These are phyloP conservation scores for Macrotrachela quadricornifera DNA, from an alignment of 1,140 invertebrate species.

Conservation along the genomic window DNA sequence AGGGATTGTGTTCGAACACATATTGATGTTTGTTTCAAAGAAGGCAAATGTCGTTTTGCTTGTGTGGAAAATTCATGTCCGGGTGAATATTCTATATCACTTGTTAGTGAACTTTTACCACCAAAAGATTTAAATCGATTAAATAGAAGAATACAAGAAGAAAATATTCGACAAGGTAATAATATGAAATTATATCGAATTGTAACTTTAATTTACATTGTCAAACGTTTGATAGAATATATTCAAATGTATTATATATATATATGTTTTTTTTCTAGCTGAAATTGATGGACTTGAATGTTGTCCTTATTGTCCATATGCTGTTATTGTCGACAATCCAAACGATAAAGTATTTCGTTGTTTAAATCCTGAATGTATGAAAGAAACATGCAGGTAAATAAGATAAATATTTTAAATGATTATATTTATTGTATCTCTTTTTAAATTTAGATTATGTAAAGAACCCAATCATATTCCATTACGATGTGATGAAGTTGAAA, in stretches of 20 bases:
- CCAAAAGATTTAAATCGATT: slow-evolving; percentile 36
- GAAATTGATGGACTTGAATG: slow-evolving; percentile 34
- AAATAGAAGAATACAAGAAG: slow-evolving; percentile 34
- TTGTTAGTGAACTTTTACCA: slow-evolving; percentile 27
- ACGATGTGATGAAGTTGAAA: slow-evolving; percentile 40
- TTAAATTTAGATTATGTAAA: slow-evolving; percentile 33
- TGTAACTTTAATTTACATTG: no score
- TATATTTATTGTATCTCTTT: no score
- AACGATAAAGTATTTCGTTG: slow-evolving; percentile 43
- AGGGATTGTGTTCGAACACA: slow-evolving; percentile 31
- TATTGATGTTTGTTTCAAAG: slow-evolving; percentile 34
- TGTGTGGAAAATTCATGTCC: slow-evolving; percentile 30
- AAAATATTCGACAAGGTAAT: slow-evolving; percentile 35
- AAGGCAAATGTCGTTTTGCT: slow-evolving; percentile 32
- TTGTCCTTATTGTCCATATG: background rate
- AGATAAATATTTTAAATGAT: no score
- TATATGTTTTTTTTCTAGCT: slow-evolving; percentile 12
- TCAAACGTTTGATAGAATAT: no score
- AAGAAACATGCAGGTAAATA: slow-evolving; percentile 35
- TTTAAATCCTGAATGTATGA: slow-evolving; percentile 41
- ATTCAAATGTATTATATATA: no score
- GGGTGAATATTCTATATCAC: slow-evolving; percentile 13
- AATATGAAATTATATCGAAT: no score
- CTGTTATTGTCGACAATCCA: slow-evolving; percentile 14
- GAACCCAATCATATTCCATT: slow-evolving; percentile 42